A percentile compares a stretch with the other conserved stretches of the same genome.
These are phyloP conservation scores for Phalloptychus januarius DNA, from an alignment of 2,797 vertebrate genomes.

Conservation along the genomic window DNA sequence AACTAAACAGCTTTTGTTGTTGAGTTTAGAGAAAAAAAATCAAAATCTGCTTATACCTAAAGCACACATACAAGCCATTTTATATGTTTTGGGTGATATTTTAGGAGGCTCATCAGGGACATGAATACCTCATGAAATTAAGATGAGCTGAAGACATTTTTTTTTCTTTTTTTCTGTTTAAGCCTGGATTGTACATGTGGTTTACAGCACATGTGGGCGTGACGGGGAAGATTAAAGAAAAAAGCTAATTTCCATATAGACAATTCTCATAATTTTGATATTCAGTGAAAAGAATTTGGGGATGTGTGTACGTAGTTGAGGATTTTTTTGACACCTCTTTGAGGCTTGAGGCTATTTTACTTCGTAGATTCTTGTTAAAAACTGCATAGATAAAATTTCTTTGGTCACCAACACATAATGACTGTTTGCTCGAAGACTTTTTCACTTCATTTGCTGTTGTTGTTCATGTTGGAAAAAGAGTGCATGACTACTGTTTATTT, in stretches of 20 bases:
- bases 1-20: conserved; percentile 35
- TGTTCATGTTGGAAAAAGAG: no score
- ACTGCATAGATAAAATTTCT: neutral
- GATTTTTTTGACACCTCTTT: neutral
- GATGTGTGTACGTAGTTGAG: neutral
- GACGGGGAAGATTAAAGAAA: neutral
- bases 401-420: neutral
- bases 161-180: neutral
- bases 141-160: neutral
- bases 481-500: neutral
- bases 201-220: neutral
- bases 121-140: neutral
- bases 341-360: neutral
- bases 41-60: conserved; percentile 34
- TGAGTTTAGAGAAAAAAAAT: conserved; percentile 13
- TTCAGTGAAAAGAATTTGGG: neutral
- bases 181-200: neutral
- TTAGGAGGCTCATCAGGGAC: neutral
- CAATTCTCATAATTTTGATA: neutral
- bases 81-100: conserved; percentile 27
- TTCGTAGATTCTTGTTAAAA: neutral
- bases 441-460: neutral
- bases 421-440: neutral
- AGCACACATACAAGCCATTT: conserved; percentile 46
- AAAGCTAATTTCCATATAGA: neutral